A percentile compares a stretch with the other conserved stretches of the same genome.
phyloP scores from a whole-genome alignment of 23 tunicate genomes.

The Phallusia fumigata region DNA sequence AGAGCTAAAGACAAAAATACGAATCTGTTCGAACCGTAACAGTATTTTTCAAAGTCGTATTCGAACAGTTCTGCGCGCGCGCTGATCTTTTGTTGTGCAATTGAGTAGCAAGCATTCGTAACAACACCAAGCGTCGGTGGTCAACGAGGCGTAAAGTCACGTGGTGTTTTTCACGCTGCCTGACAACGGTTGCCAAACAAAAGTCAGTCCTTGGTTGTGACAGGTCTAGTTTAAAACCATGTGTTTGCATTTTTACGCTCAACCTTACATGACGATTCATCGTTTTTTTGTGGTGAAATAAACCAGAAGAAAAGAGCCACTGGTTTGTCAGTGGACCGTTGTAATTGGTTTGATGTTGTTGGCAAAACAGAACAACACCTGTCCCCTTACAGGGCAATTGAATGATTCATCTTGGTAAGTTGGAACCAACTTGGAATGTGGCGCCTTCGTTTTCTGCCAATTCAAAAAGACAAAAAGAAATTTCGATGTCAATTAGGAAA shows the following conservation, averaged over 20 bases:
- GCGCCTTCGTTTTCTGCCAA: too few relatives aligned
- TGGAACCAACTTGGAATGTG: too few relatives aligned
- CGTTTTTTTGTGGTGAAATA: neutral
- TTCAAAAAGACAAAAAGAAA: too few relatives aligned
- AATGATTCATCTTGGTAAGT: too few relatives aligned
- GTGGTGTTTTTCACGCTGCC: neutral
- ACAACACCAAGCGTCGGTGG: neutral
- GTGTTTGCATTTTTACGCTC: too few relatives aligned
- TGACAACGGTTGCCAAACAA: neutral
- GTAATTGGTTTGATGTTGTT: neutral
- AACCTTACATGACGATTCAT: neutral
- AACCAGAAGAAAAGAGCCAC: neutral
- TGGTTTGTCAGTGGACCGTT: too few relatives aligned
- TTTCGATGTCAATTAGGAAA: too few relatives aligned
- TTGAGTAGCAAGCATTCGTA: neutral
- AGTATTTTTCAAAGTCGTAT: neutral
- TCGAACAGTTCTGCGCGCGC: neutral
- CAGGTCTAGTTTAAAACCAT: neutral
- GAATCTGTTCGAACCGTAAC: neutral
- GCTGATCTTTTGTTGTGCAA: neutral
- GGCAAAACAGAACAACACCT: neutral
- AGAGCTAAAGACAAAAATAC: too few relatives aligned
- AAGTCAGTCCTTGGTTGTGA: neutral
- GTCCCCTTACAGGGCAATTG: too few relatives aligned
- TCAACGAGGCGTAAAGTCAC: slow-evolving; percentile 3